Base-by-base conservation (phyloP, 2,888 invertebrate species). In the Serripes groenlandicus region DNA sequence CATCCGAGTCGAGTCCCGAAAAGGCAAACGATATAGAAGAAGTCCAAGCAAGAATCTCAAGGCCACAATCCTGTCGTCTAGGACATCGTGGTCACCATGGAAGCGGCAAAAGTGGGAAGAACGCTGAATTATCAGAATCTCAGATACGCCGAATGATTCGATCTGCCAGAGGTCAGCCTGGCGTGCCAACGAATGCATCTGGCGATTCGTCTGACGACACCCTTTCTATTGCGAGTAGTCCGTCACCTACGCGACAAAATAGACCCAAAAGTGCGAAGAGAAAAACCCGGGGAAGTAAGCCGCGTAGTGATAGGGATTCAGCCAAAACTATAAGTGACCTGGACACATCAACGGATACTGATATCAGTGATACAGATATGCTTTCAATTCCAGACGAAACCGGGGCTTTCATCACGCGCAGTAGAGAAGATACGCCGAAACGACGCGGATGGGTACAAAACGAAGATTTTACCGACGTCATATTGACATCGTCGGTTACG, bases 361-460 rank as follows among this genome's bases (percentile, higher is more conserved):
- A 90, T 35, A 82, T 84, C 34, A 90, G 90, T 78, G 91, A 90
- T 69, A 88, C 89, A 9, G 90, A 90, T 62, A 83, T 90, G 80
- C 78, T 91, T 73, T 89, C 90, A 23, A 91, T 91, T 49, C 91
- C 91, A 18, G 91, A 91, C 78, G 91, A 91, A 75, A 91, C 91
- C 0, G 77, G 85, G 30, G 78, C 78, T 2, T 80, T 84, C 54
- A n/a, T n/a, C n/a, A 75, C 76, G 23, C 71, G 73, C 18, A 74
- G 71, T 21, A 75, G 72, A 15, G 74, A 77, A 54, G 81, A 79
- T 28, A 72, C 77, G 23, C 77, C 77, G n/a, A 82, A 60, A 32
- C 72, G 85, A 34, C 78, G 86, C 37, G 89, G 89, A 28, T 88
- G 90, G 90, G 86, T 88, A 30, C 82, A 78, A 42, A 84, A 83